A percentile compares a stretch with the other conserved stretches of the same genome.
Conservation (phyloP, 2,888 invertebrate species). For the Drosophila macrospina region DNA sequence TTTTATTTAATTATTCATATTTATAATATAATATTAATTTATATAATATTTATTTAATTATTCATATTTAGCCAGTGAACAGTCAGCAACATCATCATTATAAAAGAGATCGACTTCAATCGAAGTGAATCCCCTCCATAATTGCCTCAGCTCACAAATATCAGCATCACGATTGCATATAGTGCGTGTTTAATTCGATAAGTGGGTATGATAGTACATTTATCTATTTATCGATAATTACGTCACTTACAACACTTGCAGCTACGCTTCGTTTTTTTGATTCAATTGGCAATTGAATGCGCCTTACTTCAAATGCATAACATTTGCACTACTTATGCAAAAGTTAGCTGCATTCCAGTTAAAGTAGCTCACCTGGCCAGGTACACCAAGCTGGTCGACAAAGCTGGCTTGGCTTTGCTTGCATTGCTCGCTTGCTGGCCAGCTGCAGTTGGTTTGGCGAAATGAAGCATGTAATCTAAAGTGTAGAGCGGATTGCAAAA, state of each 20-base stretch:
- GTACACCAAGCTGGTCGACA: not conserved
- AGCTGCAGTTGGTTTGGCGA: constrained; percentile 51
- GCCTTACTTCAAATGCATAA: constrained; percentile 67
- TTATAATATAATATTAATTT: no score
- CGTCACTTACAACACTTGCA: constrained; percentile 57
- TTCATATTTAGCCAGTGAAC: no score
- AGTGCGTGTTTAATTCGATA: constrained; percentile 40
- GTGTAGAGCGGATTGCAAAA: constrained; percentile 44
- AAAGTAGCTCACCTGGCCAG: constrained; percentile 30
- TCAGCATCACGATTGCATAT: constrained; percentile 28
- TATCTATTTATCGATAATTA: constrained; percentile 65
- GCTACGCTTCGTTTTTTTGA: constrained; percentile 12
- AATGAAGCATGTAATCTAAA: constrained; percentile 78
- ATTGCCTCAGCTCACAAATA: constrained; percentile 1
- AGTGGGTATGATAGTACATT: constrained; percentile 42
- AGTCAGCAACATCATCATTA: no score
- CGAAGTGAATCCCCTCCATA: no score
- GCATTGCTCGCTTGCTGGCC: constrained; percentile 12
- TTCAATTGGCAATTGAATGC: constrained; percentile 42
- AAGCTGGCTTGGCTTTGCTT: not conserved
- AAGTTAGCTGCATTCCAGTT: constrained; percentile 51
- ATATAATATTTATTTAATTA: no score
- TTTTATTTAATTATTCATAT: no score
- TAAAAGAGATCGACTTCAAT: no score
- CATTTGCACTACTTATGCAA: constrained; percentile 74